A percentile compares a stretch with the other conserved stretches of the same genome.
Conservation (phyloP, 2,113 vertebrate species). For the Desmodus rotundus region DNA sequence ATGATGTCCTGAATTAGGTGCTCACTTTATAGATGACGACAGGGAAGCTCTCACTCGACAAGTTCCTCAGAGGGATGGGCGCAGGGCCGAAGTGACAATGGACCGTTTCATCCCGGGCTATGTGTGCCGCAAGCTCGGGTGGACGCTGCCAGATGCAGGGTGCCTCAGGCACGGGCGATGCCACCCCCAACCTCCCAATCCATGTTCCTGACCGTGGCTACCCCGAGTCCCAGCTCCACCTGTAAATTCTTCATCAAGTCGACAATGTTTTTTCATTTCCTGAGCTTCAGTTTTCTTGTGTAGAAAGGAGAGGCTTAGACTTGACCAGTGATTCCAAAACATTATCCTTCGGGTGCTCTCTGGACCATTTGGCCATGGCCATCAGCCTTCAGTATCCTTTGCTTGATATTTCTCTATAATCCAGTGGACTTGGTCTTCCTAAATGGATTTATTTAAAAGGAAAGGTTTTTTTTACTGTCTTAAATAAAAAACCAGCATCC, state of each 20-base stretch:
- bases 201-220: neutral
- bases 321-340: neutral
- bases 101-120: neutral
- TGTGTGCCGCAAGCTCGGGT: fast-evolving
- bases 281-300: neutral
- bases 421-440: neutral
- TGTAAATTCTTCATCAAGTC: neutral
- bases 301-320: neutral
- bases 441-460: neutral
- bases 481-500: neutral
- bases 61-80: neutral
- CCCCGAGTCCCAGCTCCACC: neutral
- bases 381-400: neutral
- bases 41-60: neutral
- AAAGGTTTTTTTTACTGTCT: neutral
- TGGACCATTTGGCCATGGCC: neutral
- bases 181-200: neutral
- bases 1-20: neutral
- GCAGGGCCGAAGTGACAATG: neutral
- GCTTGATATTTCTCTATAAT: neutral
- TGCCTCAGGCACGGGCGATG: fast-evolving
- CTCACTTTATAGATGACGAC: neutral
- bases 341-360: neutral
- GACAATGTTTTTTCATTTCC: neutral
- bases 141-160: too few relatives aligned